Evolutionary conservation across 2,113 vertebrate genomes (phyloP).

Genomic region (Trinectes maculatus): DNA sequence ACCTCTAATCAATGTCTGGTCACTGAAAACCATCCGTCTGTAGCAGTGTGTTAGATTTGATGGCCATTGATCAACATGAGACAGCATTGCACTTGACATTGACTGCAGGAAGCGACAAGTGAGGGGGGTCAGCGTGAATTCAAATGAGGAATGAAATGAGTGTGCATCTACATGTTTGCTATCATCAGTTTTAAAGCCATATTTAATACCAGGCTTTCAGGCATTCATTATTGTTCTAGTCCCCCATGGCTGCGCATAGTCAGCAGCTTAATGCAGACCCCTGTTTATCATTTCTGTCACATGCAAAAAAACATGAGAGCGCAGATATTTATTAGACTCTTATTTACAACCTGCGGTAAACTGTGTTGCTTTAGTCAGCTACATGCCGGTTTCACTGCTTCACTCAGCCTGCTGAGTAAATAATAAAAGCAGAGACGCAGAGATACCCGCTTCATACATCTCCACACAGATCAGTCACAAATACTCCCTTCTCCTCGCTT

Average conservation of each 20-base stretch:
- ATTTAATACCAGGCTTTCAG: neutral
- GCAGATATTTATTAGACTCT: constrained; percentile 63
- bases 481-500: constrained; percentile 5
- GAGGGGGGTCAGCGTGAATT: constrained; percentile 14
- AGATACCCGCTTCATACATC: constrained; percentile 50
- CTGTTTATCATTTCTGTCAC: constrained; percentile 38
- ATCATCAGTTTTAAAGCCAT: constrained; percentile 16
- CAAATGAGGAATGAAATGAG: constrained; percentile 14
- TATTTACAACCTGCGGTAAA: constrained; percentile 68
- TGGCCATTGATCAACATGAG: constrained; percentile 33
- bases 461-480: constrained; percentile 58
- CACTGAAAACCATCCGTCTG: constrained; percentile 32
- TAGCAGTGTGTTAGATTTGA: constrained; percentile 31
- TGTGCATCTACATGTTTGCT: neutral
- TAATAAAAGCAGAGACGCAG: constrained; percentile 49
- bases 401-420: constrained; percentile 50
- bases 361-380: constrained; percentile 32
- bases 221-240: constrained; percentile 26
- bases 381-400: constrained; percentile 58
- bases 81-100: no score
- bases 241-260: constrained; percentile 12
- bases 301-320: constrained; percentile 37
- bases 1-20: constrained; percentile 45
- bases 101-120: constrained; percentile 15
- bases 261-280: constrained; percentile 29